Evolutionary conservation across 1,140 invertebrate genomes (phyloP).

Genomic region (Cyclina sinensis): DNA sequence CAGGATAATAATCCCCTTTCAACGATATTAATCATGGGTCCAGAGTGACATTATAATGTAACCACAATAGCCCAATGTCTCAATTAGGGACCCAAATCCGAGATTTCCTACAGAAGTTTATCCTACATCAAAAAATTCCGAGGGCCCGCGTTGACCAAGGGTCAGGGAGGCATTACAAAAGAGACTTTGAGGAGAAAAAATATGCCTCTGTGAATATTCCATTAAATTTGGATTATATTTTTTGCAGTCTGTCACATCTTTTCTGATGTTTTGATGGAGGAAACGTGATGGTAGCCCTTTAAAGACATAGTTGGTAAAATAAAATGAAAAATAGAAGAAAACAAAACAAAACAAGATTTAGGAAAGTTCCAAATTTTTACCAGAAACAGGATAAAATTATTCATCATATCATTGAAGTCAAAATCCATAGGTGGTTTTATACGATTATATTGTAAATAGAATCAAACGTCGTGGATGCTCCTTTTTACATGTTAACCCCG

Average conservation of each 20-base stretch:
- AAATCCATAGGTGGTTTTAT: too few relatives aligned
- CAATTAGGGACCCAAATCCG: conserved; percentile 38
- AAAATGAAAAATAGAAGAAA: too few relatives aligned
- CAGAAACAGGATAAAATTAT: too few relatives aligned
- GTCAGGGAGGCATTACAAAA: conserved; percentile 21
- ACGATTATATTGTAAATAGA: too few relatives aligned
- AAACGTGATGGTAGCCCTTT: too few relatives aligned
- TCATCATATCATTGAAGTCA: too few relatives aligned
- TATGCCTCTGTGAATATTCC: background rate
- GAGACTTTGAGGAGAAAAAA: conserved; percentile 8
- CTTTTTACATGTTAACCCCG: too few relatives aligned
- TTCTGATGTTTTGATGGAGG: background rate
- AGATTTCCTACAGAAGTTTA: background rate
- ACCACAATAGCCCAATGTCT: conserved; percentile 60
- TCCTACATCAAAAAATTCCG: conserved; percentile 55
- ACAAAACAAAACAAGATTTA: too few relatives aligned
- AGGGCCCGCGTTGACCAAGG: conserved; percentile 10
- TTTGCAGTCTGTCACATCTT: background rate
- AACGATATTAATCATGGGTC: conserved; percentile 38
- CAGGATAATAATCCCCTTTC: conserved; percentile 57
- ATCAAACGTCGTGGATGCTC: too few relatives aligned
- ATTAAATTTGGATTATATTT: conserved; percentile 42
- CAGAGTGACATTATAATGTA: conserved; percentile 50
- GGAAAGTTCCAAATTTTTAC: too few relatives aligned
- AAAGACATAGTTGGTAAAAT: too few relatives aligned